A percentile compares a stretch with the other conserved stretches of the same genome.
Conservation (phyloP, 2,113 vertebrate genomes). For the Narcine bancroftii region DNA sequence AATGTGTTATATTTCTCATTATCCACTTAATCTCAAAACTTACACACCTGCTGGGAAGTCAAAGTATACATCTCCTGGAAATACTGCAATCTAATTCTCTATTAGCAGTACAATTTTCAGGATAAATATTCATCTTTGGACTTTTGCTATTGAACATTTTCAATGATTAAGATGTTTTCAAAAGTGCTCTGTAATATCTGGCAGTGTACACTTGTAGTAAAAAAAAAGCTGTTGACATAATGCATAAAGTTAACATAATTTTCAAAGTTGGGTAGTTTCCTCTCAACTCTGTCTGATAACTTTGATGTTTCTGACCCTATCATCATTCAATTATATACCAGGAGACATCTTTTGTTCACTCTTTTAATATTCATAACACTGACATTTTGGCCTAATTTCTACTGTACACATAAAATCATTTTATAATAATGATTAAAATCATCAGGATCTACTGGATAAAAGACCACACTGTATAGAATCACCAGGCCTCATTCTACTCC, state of each 20-base stretch:
- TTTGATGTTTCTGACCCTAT: background rate
- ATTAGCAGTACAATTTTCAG: background rate
- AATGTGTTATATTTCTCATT: background rate
- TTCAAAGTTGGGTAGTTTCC: background rate
- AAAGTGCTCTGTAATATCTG: background rate
- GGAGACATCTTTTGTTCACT: background rate
- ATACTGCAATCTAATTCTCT: background rate
- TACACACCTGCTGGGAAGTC: background rate
- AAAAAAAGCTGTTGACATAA: background rate
- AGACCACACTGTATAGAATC: background rate
- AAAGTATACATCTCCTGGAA: background rate
- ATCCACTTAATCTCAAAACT: background rate
- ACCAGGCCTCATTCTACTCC: too few species aligned
- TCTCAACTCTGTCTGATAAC: background rate
- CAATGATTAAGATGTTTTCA: background rate
- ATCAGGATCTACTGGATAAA: background rate
- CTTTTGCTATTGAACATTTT: background rate
- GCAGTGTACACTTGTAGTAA: background rate
- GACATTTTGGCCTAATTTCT: background rate
- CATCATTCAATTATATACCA: background rate
- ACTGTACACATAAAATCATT: background rate
- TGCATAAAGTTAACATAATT: background rate
- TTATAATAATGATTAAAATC: too few species aligned
- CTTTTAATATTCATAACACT: background rate
- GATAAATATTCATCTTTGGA: conserved; percentile 1